Evolutionary conservation across 64 coral and sea anemone species (phyloP), one percentile per base, ranked within the genome.

Genomic region (Stichodactyla helianthus): DNA sequence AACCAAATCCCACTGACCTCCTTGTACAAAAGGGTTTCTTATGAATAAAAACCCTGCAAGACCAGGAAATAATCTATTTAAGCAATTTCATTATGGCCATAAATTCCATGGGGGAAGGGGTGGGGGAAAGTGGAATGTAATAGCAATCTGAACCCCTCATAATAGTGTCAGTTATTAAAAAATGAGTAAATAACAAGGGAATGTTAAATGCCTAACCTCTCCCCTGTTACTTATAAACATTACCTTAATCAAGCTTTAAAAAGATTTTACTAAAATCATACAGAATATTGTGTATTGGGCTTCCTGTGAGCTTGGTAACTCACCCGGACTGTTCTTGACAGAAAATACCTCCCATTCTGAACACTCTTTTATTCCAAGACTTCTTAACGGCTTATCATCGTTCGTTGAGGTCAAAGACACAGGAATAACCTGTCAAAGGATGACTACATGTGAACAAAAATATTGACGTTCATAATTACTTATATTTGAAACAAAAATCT

Each of bases 41-140:
- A 86, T 78, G 22, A 93, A 84, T 52, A 89, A 59, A 57, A 93
- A 89, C 18, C 92, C 92, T 93, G 52, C 0, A 61, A 78, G 60
- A n/a, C 51, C 15, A 63, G 19, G 5, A 79, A 22, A 65, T 65
- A 44, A 3, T 44, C 35, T 44, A 44, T 44, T 44, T 44, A 44
- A 44, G 35, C 35, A 44, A 44, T 44, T 44, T 44, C 35, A 44
- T 44, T 44, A 44, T 44, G 35, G 35, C 35, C 1, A 44, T 44
- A 44, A 44, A 44, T 44, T 44, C 35, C 35, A 44, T 44, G 35
- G 35, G 35, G 35, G 35, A 44, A 3, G 35, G 35, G 35, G 35
- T 44, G 35, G 35, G 35, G 35, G 35, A 44, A 44, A 44, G 35
- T 44, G 35, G 35, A 44, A 44, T 44, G 35, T 44, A 0, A 3